phyloP scores from a whole-genome alignment of 1,140 invertebrate species.

The Penaeus indicus region DNA sequence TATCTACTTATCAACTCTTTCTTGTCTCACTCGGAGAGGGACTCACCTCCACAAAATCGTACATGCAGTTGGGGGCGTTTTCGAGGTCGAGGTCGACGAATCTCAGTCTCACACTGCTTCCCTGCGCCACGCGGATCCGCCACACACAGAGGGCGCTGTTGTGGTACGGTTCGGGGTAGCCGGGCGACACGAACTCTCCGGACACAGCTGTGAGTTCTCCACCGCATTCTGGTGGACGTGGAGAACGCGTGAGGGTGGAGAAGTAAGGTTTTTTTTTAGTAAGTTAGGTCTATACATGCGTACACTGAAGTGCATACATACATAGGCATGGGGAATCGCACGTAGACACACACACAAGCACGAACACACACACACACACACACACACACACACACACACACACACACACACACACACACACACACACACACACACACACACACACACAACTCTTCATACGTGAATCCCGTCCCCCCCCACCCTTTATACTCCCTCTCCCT shows the following conservation, averaged over 20 bases:
- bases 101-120: constrained; percentile 77
- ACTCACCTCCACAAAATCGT: constrained; percentile 51
- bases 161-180: constrained; percentile 82
- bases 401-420: no score
- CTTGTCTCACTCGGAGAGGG: not conserved
- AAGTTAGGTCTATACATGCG: no score
- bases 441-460: no score
- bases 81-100: constrained; percentile 84
- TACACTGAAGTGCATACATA: no score
- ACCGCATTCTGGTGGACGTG: constrained; percentile 79
- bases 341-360: no score
- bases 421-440: no score
- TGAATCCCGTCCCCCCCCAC: no score
- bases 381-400: no score
- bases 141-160: constrained; percentile 82
- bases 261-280: no score
- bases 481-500: no score
- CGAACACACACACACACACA: no score
- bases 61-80: constrained; percentile 60
- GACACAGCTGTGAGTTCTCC: constrained; percentile 76
- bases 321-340: no score
- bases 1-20: not conserved
- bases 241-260: not conserved
- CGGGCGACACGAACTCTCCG: constrained; percentile 84
- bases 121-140: constrained; percentile 81